Evolutionary conservation across 2,888 invertebrate genomes (phyloP).

Genomic region (Chirona hameri): DNA sequence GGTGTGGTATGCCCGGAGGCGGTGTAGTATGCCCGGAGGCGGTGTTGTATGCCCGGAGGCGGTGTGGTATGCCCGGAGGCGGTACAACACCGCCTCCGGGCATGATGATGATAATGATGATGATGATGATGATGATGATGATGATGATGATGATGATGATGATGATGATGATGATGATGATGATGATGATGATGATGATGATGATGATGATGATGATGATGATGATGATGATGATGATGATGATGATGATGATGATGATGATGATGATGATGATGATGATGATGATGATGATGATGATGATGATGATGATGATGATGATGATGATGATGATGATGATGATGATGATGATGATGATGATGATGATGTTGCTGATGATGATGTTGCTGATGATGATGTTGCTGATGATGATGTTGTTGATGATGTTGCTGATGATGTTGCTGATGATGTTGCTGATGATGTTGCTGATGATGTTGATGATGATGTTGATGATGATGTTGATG

Average conservation of each 20-base stretch:
- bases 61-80: too few relatives aligned
- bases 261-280: slow-evolving; percentile 22
- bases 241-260: slow-evolving; percentile 22
- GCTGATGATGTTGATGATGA: too few relatives aligned
- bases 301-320: slow-evolving; percentile 22
- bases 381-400: too few relatives aligned
- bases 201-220: slow-evolving; percentile 22
- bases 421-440: too few relatives aligned
- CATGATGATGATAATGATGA: too few relatives aligned
- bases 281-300: slow-evolving; percentile 22
- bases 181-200: slow-evolving; percentile 22
- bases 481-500: slow-evolving; percentile 9
- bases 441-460: too few relatives aligned
- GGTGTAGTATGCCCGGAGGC: too few relatives aligned
- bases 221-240: slow-evolving; percentile 22
- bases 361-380: too few relatives aligned
- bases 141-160: slow-evolving; percentile 22
- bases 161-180: slow-evolving; percentile 6
- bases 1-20: too few relatives aligned
- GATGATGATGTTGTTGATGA: too few relatives aligned
- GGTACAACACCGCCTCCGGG: too few relatives aligned
- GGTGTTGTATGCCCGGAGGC: too few relatives aligned
- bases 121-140: slow-evolving; percentile 22
- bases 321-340: slow-evolving; percentile 2
- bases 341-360: neutral